phyloP scores from a whole-genome alignment of 2,888 invertebrate species.

The Monoplex corrugatus region DNA sequence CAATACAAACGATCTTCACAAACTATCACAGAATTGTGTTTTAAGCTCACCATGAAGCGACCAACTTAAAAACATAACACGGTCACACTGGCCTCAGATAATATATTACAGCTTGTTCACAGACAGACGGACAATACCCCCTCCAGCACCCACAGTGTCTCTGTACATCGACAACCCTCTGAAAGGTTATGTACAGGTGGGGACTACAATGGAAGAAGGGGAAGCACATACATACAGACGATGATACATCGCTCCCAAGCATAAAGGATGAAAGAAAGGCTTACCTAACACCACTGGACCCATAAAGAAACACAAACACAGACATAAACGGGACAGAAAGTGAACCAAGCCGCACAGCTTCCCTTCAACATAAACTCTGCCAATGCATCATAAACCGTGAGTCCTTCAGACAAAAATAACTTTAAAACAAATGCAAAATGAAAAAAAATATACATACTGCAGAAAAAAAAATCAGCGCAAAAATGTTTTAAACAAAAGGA shows the following conservation, averaged over 20 bases:
- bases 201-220: no score
- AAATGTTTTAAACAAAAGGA: background rate
- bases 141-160: no score
- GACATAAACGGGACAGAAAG: background rate
- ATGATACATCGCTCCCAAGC: background rate
- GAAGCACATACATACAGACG: no score
- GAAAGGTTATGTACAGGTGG: no score
- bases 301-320: background rate
- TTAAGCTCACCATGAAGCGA: no score
- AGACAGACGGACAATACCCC: no score
- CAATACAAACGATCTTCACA: no score
- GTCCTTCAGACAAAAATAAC: background rate
- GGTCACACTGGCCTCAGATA: no score
- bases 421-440: background rate
- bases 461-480: background rate
- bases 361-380: background rate
- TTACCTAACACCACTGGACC: slow-evolving; percentile 45
- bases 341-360: background rate
- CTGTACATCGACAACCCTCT: no score
- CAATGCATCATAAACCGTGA: background rate
- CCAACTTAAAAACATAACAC: no score
- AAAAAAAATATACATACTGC: background rate
- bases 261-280: background rate
- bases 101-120: no score
- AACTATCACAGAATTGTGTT: no score